Evolutionary conservation across 2,888 invertebrate genomes (phyloP), one percentile per base, ranked within the genome.

Genomic region (Leptothorax acervorum): DNA sequence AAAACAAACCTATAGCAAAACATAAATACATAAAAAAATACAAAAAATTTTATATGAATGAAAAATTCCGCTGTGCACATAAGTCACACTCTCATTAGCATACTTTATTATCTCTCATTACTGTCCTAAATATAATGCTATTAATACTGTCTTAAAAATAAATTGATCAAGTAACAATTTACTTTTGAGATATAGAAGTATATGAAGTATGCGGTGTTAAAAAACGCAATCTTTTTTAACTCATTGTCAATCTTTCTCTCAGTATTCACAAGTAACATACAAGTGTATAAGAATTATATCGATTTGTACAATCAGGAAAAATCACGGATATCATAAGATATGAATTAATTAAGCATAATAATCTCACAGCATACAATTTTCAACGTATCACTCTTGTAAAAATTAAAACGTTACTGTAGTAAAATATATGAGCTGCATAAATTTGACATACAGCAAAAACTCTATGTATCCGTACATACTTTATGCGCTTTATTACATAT

Each of bases 21-120:
- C 74, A 23, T 86, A 75, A 83, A 82, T 84, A 65, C 53, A 83
- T 75, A 82, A 87, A 79, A 51, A 68, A 51, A 85, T 85, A 84
- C 85, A 88, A 84, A 85, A 90, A 88, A 86, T 55, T 84, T 86
- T 84, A 81, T 71, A 86, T 83, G 75, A 62, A 86, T 76, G 82
- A 78, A 82, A 83, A 66, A 82, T 84, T 71, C 42, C 76, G 35
- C 70, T 81, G 48, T 83, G 82, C 84, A 82, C 74, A 62, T 76
- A 62, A 70, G 78, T 82, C 85, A 84, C 82, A 82, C 83, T 85
- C 66, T 66, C 84, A 28, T 82, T 68, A 86, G 79, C 81, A 82
- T 85, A 88, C 12, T n/a, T 42, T 42, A 39, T 57, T 28, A 1
- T 73, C 28, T 42, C 15, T 57, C 15, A 57, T 35, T 31, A n/a